These are phyloP conservation scores for Drosophila kohkoa DNA, from an alignment of 1,140 invertebrate genomes.

Conservation along the genomic window DNA sequence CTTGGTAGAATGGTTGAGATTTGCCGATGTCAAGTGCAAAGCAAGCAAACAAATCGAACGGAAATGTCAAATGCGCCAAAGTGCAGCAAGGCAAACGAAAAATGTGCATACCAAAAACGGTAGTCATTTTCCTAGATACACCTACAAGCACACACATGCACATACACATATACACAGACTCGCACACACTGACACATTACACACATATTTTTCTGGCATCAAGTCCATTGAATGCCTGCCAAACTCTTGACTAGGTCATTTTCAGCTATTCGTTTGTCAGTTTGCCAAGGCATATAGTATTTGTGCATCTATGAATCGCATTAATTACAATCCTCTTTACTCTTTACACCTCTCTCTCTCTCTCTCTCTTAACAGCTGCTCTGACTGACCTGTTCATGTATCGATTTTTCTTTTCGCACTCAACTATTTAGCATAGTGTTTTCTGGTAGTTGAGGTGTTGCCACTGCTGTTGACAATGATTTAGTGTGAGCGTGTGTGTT, in stretches of 20 bases:
- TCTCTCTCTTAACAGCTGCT: not conserved
- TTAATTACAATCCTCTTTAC: conserved; percentile 57
- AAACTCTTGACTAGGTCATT: conserved; percentile 44
- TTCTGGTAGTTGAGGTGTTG: conserved; percentile 1
- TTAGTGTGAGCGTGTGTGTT: conserved; percentile 34
- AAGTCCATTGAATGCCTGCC: conserved; percentile 21
- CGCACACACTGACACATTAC: not conserved
- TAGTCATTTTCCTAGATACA: conserved; percentile 33
- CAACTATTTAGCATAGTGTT: conserved; percentile 12
- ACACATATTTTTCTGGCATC: conserved; percentile 5
- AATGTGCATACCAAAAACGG: conserved; percentile 58
- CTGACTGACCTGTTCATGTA: not conserved
- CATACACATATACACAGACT: not conserved
- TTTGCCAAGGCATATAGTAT: conserved; percentile 28
- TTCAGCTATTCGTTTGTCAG: conserved; percentile 48
- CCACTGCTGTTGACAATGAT: conserved; percentile 59
- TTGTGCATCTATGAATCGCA: conserved; percentile 55
- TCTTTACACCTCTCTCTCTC: not conserved
- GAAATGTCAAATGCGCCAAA: conserved; percentile 83
- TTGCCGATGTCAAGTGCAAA: conserved; percentile 47
- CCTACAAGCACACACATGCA: not conserved
- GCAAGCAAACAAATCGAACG: conserved; percentile 81
- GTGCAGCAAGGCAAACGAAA: conserved; percentile 74
- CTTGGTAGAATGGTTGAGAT: conserved; percentile 24
- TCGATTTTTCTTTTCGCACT: conserved; percentile 3